A percentile compares a stretch with the other conserved stretches of the same genome.
phyloP scores from a whole-genome alignment of 2,113 vertebrate species.

The Columbina picui region DNA sequence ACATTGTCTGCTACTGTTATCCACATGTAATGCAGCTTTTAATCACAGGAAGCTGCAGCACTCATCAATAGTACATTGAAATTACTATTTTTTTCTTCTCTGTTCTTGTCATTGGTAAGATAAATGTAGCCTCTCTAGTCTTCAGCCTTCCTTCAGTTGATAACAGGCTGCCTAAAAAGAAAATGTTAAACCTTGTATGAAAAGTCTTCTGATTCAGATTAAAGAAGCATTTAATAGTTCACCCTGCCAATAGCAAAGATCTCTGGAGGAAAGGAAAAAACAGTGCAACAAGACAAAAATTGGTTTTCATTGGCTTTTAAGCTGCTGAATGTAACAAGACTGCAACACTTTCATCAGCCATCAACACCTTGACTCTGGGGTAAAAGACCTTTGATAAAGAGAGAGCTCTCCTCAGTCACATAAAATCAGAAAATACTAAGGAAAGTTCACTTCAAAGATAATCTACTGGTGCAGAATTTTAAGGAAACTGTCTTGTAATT shows the following conservation, averaged over 20 bases:
- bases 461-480: background rate
- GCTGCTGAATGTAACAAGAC: background rate
- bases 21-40: slow-evolving; percentile 10
- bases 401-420: background rate
- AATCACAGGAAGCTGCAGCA: slow-evolving; percentile 54
- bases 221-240: slow-evolving; percentile 39
- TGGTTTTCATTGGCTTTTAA: slow-evolving; percentile 25
- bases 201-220: slow-evolving; percentile 42
- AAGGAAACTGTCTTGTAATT: background rate
- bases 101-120: slow-evolving; percentile 40
- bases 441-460: slow-evolving; percentile 1
- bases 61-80: slow-evolving; percentile 12
- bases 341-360: background rate
- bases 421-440: background rate
- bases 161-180: slow-evolving; percentile 7
- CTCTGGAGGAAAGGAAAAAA: background rate
- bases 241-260: background rate
- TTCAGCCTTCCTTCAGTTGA: background rate
- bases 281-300: slow-evolving; percentile 1
- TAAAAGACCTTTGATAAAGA: slow-evolving; percentile 32
- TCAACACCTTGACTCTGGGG: slow-evolving; percentile 5
- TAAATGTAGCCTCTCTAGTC: slow-evolving; percentile 39
- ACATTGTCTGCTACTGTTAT: background rate
- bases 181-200: slow-evolving; percentile 8
- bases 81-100: slow-evolving; percentile 18